phyloP scores from a whole-genome alignment of 2,888 invertebrate species.

The Euplagia quadripunctaria region DNA sequence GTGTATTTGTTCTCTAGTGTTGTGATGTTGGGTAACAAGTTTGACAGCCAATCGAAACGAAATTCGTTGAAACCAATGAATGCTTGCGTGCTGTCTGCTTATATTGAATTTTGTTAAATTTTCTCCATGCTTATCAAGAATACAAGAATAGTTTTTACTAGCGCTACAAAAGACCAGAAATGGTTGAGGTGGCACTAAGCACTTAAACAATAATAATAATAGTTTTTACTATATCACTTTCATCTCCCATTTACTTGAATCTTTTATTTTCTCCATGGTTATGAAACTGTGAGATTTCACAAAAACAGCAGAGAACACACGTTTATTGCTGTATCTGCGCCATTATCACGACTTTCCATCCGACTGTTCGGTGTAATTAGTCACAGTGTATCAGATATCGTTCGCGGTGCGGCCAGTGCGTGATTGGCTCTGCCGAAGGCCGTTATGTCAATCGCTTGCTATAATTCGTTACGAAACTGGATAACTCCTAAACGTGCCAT shows the following conservation, averaged over 20 bases:
- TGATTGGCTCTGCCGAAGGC: conserved; percentile 50
- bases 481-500: conserved; percentile 49
- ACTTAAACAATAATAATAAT: too few relatives aligned
- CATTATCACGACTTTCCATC: conserved; percentile 38
- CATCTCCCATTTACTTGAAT: conserved; percentile 13
- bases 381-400: conserved; percentile 37
- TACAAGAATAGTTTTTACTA: conserved; percentile 10
- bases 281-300: conserved; percentile 22
- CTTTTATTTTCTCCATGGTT: conserved; percentile 15
- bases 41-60: conserved; percentile 1
- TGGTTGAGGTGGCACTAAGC: too few relatives aligned
- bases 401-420: conserved; percentile 10
- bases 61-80: background rate
- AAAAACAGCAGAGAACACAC: conserved; percentile 18
- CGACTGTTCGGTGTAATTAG: conserved; percentile 35
- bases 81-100: conserved; percentile 2
- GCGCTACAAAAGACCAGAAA: too few relatives aligned
- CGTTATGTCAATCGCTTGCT: conserved; percentile 51
- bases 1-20: background rate
- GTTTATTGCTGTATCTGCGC: conserved; percentile 25
- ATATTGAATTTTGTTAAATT: background rate
- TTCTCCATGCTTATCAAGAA: background rate
- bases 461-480: conserved; percentile 49
- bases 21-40: background rate
- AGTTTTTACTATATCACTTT: conserved; percentile 19